phyloP scores from a whole-genome alignment of 1,140 invertebrate genomes.

The Rhopalosiphum maidis region DNA sequence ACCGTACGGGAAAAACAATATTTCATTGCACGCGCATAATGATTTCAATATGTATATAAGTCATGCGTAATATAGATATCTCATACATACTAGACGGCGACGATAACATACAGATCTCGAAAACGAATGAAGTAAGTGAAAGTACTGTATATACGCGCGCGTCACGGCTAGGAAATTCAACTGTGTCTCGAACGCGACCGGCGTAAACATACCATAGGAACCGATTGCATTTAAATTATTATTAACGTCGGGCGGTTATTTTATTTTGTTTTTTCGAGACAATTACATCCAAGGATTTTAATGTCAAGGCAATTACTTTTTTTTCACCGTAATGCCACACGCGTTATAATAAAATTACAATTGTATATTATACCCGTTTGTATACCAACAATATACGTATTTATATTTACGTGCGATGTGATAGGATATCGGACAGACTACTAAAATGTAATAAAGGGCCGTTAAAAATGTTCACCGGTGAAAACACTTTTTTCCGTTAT shows the following conservation, averaged over 20 bases:
- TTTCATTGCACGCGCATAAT: neutral
- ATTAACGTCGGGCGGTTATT: neutral
- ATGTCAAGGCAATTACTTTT: conserved; percentile 27
- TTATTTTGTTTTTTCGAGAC: neutral
- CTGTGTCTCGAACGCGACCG: neutral
- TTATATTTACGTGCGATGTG: neutral
- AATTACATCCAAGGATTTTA: conserved; percentile 18
- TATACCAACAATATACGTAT: neutral
- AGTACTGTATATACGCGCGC: neutral
- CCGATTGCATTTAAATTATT: conserved; percentile 23
- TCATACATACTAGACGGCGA: neutral
- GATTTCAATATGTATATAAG: neutral
- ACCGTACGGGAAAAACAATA: neutral
- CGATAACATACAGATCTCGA: neutral
- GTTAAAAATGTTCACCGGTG: no score
- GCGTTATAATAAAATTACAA: neutral
- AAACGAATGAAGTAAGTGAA: conserved; percentile 17
- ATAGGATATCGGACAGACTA: neutral
- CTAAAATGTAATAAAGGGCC: no score
- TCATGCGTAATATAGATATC: conserved; percentile 5
- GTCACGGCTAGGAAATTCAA: conserved; percentile 4
- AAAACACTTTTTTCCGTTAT: no score
- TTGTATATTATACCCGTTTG: neutral
- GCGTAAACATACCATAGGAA: neutral
- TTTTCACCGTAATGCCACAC: neutral